Evolutionary conservation across 2,113 vertebrate species (phyloP).

Genomic region (Thermophis baileyi): DNA sequence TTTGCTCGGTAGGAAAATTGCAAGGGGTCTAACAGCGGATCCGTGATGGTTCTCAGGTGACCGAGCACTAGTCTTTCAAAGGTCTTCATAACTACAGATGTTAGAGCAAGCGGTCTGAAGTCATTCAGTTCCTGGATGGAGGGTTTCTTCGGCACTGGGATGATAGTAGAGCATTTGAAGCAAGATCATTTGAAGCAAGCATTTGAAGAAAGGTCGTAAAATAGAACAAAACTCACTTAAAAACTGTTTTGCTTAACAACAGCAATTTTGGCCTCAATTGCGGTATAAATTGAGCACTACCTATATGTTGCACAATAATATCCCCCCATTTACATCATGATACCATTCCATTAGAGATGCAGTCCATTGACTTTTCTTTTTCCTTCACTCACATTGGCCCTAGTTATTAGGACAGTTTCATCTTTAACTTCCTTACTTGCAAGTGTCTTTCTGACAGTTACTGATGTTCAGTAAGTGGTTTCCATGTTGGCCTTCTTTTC

Average conservation of each 20-base stretch:
- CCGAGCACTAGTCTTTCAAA: too few relatives aligned
- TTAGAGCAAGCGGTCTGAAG: too few relatives aligned
- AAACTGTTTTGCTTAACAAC: neutral
- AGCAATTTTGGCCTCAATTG: neutral
- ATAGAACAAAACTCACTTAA: neutral
- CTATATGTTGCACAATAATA: neutral
- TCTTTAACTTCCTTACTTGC: neutral
- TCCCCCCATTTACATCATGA: neutral
- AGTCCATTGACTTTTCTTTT: neutral
- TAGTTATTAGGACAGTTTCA: neutral
- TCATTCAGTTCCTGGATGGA: too few relatives aligned
- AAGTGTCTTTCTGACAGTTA: neutral
- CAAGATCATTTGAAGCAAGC: too few relatives aligned
- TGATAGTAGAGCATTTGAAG: too few relatives aligned
- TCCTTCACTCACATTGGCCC: neutral
- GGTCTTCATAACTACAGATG: too few relatives aligned
- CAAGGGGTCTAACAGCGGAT: too few relatives aligned
- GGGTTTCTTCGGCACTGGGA: too few relatives aligned
- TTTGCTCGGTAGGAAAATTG: too few relatives aligned
- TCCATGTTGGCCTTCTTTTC: neutral
- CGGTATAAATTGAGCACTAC: neutral
- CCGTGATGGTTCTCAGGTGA: too few relatives aligned
- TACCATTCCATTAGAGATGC: neutral
- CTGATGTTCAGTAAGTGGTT: neutral
- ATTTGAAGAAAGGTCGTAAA: neutral